Percentiles rank a stretch among this genome's conserved stretches.
Conservation (phyloP, 2,888 invertebrate genomes). For the Strigamia maritima region DNA sequence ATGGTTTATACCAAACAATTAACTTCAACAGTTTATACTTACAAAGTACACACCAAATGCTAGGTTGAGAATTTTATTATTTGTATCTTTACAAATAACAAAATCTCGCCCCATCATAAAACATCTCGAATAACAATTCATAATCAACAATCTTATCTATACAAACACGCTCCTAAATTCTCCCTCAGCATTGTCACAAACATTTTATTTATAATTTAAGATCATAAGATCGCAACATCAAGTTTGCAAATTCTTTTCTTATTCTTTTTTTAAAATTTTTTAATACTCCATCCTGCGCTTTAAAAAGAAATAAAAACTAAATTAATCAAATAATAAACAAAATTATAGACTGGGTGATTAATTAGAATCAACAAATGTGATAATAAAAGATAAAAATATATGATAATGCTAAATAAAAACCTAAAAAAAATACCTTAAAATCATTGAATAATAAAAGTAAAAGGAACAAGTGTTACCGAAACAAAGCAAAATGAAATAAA, state of each 20-base stretch:
- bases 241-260: neutral
- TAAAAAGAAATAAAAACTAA: neutral
- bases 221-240: neutral
- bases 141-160: neutral
- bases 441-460: too few species aligned
- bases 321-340: neutral
- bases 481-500: neutral
- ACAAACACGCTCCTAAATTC: neutral
- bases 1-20: neutral
- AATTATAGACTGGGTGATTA: neutral
- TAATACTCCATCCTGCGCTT: neutral
- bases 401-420: neutral
- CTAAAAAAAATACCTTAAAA: too few species aligned
- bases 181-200: neutral
- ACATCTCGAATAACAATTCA: neutral
- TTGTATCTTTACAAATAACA: neutral
- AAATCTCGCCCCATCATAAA: neutral
- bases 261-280: neutral
- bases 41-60: neutral
- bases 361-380: neutral
- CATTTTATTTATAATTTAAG: neutral
- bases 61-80: neutral
- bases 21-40: conserved; percentile 8
- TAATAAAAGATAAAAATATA: neutral
- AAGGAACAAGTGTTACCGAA: neutral